These are phyloP conservation scores for Scortum barcoo DNA, from an alignment of 2,113 vertebrate genomes.

Conservation along the genomic window DNA sequence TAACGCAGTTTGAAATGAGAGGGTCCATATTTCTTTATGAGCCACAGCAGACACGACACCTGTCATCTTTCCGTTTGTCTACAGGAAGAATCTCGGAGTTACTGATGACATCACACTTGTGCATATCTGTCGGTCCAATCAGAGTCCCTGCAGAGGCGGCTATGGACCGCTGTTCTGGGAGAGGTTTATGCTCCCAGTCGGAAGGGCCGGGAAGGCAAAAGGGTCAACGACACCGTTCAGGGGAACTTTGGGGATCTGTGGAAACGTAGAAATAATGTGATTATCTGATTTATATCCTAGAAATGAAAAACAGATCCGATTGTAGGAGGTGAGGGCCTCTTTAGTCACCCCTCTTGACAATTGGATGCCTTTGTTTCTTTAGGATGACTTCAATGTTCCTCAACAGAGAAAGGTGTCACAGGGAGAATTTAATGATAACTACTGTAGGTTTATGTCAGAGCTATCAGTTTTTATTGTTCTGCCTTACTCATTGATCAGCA, in stretches of 20 bases:
- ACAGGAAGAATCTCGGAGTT: background rate
- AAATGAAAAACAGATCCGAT: background rate
- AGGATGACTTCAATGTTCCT: too few species aligned
- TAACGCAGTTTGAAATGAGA: slow-evolving; percentile 27
- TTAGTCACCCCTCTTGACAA: background rate
- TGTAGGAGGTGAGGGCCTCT: background rate
- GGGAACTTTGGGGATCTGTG: slow-evolving; percentile 41
- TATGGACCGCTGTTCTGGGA: slow-evolving; percentile 9
- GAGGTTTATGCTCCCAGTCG: slow-evolving; percentile 12
- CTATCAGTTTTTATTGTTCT: too few species aligned
- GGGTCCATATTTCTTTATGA: background rate
- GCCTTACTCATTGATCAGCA: too few species aligned
- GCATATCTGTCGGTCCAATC: background rate
- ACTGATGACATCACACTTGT: background rate
- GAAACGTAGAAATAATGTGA: background rate
- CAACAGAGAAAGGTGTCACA: too few species aligned
- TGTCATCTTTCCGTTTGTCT: background rate
- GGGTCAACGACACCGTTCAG: slow-evolving; percentile 26
- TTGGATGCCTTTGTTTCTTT: too few species aligned
- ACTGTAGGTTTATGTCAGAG: too few species aligned
- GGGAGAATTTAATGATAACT: too few species aligned
- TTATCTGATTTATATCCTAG: too few species aligned
- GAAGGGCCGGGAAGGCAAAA: slow-evolving; percentile 17
- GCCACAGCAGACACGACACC: slow-evolving; percentile 1
- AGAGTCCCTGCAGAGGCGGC: background rate